Conservation (phyloP, 64 coral and sea anemone species). For the Actinia tenebrosa region DNA sequence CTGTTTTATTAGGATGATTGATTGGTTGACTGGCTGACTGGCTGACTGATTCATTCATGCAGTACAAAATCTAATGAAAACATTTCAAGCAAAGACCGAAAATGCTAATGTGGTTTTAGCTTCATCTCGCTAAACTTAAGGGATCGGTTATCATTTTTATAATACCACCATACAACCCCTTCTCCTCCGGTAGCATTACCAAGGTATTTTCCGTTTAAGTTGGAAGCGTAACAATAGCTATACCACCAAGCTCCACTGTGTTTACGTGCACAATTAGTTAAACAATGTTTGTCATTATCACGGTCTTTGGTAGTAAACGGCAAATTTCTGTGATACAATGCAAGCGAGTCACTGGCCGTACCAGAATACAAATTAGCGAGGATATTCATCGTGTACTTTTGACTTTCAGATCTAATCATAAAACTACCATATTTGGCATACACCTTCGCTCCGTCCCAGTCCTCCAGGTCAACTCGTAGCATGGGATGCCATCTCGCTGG, state of each 20-base stretch:
- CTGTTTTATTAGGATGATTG: too few relatives aligned
- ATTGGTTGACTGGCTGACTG: too few relatives aligned
- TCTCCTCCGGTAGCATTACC: not conserved
- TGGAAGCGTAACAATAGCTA: not conserved
- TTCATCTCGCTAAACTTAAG: slow-evolving; percentile 23
- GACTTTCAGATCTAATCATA: not conserved
- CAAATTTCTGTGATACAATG: not conserved
- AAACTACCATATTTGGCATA: slow-evolving; percentile 38
- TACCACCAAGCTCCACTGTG: slow-evolving; percentile 30
- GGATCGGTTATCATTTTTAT: not conserved
- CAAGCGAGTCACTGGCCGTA: not conserved
- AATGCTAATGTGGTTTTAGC: not conserved
- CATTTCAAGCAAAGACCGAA: too few relatives aligned
- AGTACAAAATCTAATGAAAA: too few relatives aligned
- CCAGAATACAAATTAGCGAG: not conserved
- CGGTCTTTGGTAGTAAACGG: slow-evolving; percentile 28
- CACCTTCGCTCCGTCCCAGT: not conserved
- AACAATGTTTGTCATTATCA: not conserved
- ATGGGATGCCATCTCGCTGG: not conserved
- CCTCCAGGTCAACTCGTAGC: slow-evolving; percentile 21
- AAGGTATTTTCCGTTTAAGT: slow-evolving; percentile 31
- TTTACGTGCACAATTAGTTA: not conserved
- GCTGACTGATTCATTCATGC: too few relatives aligned
- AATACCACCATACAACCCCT: slow-evolving; percentile 7
- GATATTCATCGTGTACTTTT: not conserved